Percentiles rank a stretch among this genome's conserved stretches.
Conservation (phyloP, 2,888 invertebrate genomes). For the Epinotia demarniana region DNA sequence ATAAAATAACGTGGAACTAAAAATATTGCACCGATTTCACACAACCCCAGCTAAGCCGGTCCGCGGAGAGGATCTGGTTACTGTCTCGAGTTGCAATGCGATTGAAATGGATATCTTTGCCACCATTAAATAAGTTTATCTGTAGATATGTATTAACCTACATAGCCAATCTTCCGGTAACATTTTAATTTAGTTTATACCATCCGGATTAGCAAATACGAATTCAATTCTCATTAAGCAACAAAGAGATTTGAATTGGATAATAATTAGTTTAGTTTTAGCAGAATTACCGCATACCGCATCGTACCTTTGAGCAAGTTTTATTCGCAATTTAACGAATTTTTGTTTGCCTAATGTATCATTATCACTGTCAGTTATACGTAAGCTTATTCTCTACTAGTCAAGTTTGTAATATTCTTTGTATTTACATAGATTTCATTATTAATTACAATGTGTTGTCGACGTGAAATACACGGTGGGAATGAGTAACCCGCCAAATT, state of each 20-base stretch:
- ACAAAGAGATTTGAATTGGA: background rate
- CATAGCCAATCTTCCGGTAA: background rate
- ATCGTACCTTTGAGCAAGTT: too few species aligned
- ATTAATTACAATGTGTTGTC: background rate
- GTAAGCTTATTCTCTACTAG: too few species aligned
- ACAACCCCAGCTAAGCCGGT: slow-evolving; percentile 53
- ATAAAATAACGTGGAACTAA: slow-evolving; percentile 11
- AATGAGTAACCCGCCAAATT: too few species aligned
- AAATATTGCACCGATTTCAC: slow-evolving; percentile 55
- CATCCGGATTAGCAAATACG: background rate
- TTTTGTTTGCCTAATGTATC: too few species aligned
- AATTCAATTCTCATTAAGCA: background rate
- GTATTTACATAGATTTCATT: background rate
- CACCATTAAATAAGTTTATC: slow-evolving; percentile 37
- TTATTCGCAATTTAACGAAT: too few species aligned
- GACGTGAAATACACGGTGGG: slow-evolving; percentile 3
- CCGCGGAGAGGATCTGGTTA: slow-evolving; percentile 58
- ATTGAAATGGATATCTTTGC: slow-evolving; percentile 43
- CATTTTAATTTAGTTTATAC: slow-evolving; percentile 4
- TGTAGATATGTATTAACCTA: slow-evolving; percentile 25
- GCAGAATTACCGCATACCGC: too few species aligned
- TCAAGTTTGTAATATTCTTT: background rate
- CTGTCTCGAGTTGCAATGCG: slow-evolving; percentile 56
- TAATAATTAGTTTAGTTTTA: too few species aligned
- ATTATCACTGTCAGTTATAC: too few species aligned